Percentiles rank a stretch among this genome's conserved stretches.
phyloP scores from a whole-genome alignment of 2,113 vertebrate genomes.

The Hemichromis elongatus region DNA sequence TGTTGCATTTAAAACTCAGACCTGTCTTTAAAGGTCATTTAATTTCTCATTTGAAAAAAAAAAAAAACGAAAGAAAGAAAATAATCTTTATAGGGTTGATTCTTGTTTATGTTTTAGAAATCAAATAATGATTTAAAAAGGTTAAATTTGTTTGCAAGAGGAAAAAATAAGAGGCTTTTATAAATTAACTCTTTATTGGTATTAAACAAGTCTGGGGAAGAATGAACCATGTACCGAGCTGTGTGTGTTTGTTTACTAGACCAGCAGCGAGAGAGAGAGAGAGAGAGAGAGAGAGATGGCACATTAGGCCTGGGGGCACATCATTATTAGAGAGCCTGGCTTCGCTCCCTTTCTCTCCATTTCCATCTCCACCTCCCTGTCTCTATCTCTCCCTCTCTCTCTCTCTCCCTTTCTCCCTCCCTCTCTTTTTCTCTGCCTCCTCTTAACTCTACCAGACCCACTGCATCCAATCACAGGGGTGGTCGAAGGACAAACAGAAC shows the following conservation, averaged over 20 bases:
- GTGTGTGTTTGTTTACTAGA: slow-evolving; percentile 24
- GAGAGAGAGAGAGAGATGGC: slow-evolving; percentile 45
- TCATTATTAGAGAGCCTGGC: slow-evolving; percentile 70
- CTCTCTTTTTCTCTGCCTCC: neutral
- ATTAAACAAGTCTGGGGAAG: neutral
- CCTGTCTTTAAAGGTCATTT: neutral
- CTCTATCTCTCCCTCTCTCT: neutral
- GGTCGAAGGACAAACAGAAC: slow-evolving; percentile 35
- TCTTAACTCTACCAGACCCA: neutral
- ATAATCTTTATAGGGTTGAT: neutral
- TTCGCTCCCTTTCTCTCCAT: neutral
- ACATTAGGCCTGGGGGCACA: slow-evolving; percentile 69
- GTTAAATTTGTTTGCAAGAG: neutral
- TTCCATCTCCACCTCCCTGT: neutral
- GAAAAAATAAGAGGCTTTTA: neutral
- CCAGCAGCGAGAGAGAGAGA: slow-evolving; percentile 25
- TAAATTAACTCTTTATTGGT: slow-evolving; percentile 32
- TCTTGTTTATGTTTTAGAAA: neutral
- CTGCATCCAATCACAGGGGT: slow-evolving; percentile 45
- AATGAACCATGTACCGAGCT: neutral
- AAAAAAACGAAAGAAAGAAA: neutral
- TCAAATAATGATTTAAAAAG: neutral
- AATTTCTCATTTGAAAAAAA: neutral
- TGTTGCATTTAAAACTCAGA: neutral
- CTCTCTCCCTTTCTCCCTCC: neutral